A percentile compares a stretch with the other conserved stretches of the same genome.
Conservation (phyloP, 1,140 invertebrate species). For the Centruroides sculpturatus region DNA sequence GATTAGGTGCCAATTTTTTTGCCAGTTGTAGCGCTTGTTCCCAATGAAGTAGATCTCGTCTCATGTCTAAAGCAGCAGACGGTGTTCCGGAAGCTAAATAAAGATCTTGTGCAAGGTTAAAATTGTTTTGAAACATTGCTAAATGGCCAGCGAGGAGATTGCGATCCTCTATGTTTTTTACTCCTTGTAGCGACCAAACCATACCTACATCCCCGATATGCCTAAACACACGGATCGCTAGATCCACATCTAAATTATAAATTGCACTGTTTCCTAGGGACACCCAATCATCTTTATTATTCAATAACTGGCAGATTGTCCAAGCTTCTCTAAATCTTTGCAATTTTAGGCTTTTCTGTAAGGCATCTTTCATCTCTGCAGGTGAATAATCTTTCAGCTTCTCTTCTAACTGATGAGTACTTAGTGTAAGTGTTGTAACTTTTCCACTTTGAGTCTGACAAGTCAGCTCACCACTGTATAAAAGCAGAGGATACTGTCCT, state of each 20-base stretch:
- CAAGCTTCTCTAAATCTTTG: slow-evolving; percentile 64
- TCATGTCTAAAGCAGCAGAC: slow-evolving; percentile 67
- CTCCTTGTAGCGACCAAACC: slow-evolving; percentile 43
- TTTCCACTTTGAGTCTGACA: slow-evolving; percentile 58
- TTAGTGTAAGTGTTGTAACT: slow-evolving; percentile 46
- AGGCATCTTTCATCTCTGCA: not conserved
- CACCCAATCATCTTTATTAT: slow-evolving; percentile 56
- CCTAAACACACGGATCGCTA: slow-evolving; percentile 79
- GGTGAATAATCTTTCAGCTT: not conserved
- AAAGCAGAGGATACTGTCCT: slow-evolving; percentile 62
- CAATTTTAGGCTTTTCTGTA: slow-evolving; percentile 16
- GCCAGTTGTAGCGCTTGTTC: slow-evolving; percentile 79
- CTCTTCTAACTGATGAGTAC: slow-evolving; percentile 37
- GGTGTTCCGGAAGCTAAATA: slow-evolving; percentile 44
- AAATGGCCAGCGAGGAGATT: slow-evolving; percentile 62
- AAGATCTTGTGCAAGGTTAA: slow-evolving; percentile 61
- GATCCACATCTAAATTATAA: slow-evolving; percentile 66
- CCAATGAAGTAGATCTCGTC: slow-evolving; percentile 84
- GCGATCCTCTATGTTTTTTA: slow-evolving; percentile 59
- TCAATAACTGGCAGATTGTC: slow-evolving; percentile 51
- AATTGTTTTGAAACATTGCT: slow-evolving; percentile 52
- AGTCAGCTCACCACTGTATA: slow-evolving; percentile 63
- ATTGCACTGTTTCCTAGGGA: slow-evolving; percentile 65
- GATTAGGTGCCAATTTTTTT: slow-evolving; percentile 62
- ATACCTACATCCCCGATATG: slow-evolving; percentile 74